Evolutionary conservation across 2,888 invertebrate species (phyloP), one percentile per base, ranked within the genome.

Genomic region (Pegoplata infirma): DNA sequence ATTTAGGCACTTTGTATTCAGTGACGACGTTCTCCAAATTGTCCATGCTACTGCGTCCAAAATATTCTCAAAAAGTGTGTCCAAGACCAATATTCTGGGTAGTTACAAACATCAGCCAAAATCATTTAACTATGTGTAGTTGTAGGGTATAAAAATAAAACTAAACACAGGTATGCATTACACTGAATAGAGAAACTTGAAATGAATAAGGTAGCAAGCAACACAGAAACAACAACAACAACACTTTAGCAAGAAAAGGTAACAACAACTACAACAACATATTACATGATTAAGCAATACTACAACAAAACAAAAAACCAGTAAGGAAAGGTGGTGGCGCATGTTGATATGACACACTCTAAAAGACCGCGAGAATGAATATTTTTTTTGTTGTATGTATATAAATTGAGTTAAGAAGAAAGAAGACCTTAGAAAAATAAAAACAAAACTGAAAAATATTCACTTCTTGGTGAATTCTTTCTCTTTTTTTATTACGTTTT

Each of bases 301-400:
- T 53, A 32, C n/a, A 76, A 44, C 59, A 67, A 61, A 2, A 58
- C 46, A 17, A 64, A n/a, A 64, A 75, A 68, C 75, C 68, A 25
- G 68, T 56, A 76, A 63, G 63, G 68, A 69, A 75, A 76, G 68
- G 75, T 69, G 75, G 75, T 76, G 68, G 71, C 66, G 55, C 64
- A 76, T 72, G 71, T 66, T 59, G 46, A 51, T 76, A 72, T 71
- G 76, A 76, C 71, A 71, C 71, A 76, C 66, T 66, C 23, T 55
- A 53, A 25, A 76, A 76, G 51, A 66, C 36, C 69, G 59, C 58
- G 7, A 17, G 32, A 36, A 36, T 36, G n/a, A n/a, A n/a, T n/a
- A n/a, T n/a, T n/a, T n/a, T n/a, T n/a, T n/a, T n/a, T n/a, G n/a
- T n/a, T n/a, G n/a, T n/a, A n/a, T n/a, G n/a, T n/a, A n/a, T n/a